Evolutionary conservation across 2,797 vertebrate genomes (phyloP).

Genomic region (Leuciscus waleckii): DNA sequence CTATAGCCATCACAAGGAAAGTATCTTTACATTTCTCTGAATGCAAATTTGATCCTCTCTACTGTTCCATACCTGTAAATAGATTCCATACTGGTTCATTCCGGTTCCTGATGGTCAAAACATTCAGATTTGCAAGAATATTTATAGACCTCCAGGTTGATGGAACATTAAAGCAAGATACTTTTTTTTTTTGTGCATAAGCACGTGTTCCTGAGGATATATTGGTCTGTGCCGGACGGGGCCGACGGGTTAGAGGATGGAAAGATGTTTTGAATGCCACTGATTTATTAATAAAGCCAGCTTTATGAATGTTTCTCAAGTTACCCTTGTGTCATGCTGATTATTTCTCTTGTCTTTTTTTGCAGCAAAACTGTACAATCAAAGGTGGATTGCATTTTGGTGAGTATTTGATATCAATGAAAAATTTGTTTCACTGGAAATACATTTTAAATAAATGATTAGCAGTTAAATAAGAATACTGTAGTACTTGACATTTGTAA

Average conservation of each 20-base stretch:
- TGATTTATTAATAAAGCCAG: conserved; percentile 83
- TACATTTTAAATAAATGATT: not conserved
- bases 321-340: conserved; percentile 74
- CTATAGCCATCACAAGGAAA: not conserved
- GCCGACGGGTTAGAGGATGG: conserved; percentile 68
- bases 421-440: not conserved
- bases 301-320: conserved; percentile 72
- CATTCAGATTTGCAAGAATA: conserved; percentile 43
- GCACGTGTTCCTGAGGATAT: conserved; percentile 74
- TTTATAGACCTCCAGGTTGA: conserved; percentile 58
- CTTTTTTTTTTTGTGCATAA: conserved; percentile 68
- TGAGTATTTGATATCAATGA: conserved; percentile 79
- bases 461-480: not conserved
- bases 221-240: conserved; percentile 69
- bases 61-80: conserved; percentile 41
- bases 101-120: conserved; percentile 43
- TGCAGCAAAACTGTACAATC: conserved; percentile 98
- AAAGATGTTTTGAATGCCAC: conserved; percentile 78
- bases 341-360: conserved; percentile 64
- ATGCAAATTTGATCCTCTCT: conserved; percentile 23
- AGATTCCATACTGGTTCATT: conserved; percentile 54
- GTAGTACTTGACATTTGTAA: not conserved
- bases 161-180: conserved; percentile 64
- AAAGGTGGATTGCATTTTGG: conserved; percentile 99
- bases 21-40: conserved; percentile 15